These are phyloP conservation scores for Dryoscopus gambensis DNA, from an alignment of 2,113 vertebrate species.

Conservation along the genomic window DNA sequence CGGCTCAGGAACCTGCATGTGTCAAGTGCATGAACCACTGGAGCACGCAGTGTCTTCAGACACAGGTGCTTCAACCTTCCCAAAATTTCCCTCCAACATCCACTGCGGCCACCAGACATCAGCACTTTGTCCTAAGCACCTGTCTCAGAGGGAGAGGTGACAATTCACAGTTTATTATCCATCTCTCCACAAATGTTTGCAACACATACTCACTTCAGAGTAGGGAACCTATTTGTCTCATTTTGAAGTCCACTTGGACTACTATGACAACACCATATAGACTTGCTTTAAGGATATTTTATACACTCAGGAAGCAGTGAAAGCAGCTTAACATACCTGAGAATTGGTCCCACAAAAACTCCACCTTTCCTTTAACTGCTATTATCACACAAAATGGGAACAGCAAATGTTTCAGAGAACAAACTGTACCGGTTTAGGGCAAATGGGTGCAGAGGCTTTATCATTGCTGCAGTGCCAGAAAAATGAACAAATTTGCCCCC, in stretches of 20 bases:
- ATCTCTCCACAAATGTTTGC: not conserved
- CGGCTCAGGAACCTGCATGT: not conserved
- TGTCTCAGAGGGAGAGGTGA: not conserved
- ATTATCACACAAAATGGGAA: not conserved
- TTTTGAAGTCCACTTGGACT: not conserved
- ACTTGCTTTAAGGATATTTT: not conserved
- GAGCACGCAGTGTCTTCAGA: not conserved
- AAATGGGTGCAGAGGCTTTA: constrained; percentile 14
- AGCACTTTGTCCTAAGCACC: not conserved
- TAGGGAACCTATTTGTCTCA: not conserved
- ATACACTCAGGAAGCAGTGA: not conserved
- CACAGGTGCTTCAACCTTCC: not conserved
- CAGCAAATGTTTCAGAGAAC: not conserved
- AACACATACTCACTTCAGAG: not conserved
- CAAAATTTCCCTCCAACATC: not conserved
- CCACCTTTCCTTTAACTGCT: not conserved
- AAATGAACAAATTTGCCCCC: constrained; percentile 46
- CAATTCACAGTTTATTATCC: not conserved
- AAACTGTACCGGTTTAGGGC: not conserved
- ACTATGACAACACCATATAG: not conserved
- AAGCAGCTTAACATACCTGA: not conserved
- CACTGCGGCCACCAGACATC: not conserved
- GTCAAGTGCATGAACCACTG: not conserved
- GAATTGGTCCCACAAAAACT: not conserved
- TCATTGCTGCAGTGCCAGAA: not conserved